Evolutionary conservation across 1,140 invertebrate genomes (phyloP).

Genomic region (Lordiphosa stackelbergi): DNA sequence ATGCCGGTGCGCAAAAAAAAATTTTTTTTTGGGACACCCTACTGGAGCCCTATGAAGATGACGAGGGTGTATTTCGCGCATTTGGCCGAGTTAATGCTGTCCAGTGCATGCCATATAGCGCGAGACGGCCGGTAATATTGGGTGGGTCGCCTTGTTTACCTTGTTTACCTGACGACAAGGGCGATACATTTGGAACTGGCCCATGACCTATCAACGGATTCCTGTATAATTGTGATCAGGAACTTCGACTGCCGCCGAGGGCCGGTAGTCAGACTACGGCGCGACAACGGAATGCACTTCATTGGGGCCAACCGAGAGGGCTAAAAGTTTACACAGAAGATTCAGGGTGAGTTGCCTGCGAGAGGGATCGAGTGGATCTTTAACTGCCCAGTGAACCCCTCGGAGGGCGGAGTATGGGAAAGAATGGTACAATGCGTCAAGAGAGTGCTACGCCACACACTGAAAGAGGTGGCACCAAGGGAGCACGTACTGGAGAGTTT

Average conservation of each 20-base stretch:
- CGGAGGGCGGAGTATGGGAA: slow-evolving; percentile 13
- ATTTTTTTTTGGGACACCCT: too few species aligned
- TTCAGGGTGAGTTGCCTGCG: slow-evolving; percentile 8
- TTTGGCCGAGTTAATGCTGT: slow-evolving; percentile 6
- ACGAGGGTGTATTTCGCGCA: background rate
- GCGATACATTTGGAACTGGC: background rate
- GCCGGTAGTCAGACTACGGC: background rate
- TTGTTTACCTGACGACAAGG: slow-evolving; percentile 7
- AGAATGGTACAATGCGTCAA: slow-evolving; percentile 12
- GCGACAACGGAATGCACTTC: slow-evolving; percentile 2
- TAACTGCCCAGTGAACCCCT: slow-evolving; percentile 7
- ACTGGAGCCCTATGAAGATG: slow-evolving; percentile 3
- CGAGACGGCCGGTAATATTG: slow-evolving; percentile 6
- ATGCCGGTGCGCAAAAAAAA: too few species aligned
- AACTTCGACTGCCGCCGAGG: slow-evolving; percentile 9
- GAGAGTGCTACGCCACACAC: background rate
- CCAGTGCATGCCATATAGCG: slow-evolving; percentile 8
- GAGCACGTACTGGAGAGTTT: slow-evolving; percentile 14
- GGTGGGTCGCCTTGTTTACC: too few species aligned
- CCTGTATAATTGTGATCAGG: slow-evolving; percentile 7
- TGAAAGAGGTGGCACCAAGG: slow-evolving; percentile 1
- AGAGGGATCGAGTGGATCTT: slow-evolving; percentile 6
- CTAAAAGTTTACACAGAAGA: background rate
- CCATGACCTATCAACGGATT: slow-evolving; percentile 4
- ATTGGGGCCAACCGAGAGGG: slow-evolving; percentile 6